Evolutionary conservation across 2,888 invertebrate genomes (phyloP), one percentile per base, ranked within the genome.

Genomic region (Caenorhabditis parvicauda): DNA sequence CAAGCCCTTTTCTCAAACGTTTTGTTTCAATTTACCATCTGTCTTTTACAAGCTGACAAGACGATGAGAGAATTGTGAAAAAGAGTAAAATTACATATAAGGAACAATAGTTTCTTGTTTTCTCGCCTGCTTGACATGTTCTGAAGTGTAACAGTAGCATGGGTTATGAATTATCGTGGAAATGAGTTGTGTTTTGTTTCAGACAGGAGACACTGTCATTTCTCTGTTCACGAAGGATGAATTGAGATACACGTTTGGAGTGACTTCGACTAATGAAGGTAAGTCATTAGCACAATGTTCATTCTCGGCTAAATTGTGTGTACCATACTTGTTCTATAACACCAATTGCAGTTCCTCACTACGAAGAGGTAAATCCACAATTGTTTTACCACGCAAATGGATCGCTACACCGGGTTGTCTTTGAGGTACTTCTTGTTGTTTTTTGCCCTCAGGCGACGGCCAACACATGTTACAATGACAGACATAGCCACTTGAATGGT

Each of bases 221-320:
- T 75, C 73, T 41, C 78, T 79, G 64, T 79, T 79, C 70, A 70
- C 74, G 12, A 69, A 76, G 24, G 76, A 79, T 37, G 79, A 79
- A 54, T 69, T 79, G 45, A 69, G 72, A 50, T 80, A 79, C 57
- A 79, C 79, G 42, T 79, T 79, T 53, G 79, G 79, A 32, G 79
- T 79, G 27, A 55, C 68, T 19, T 56, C 59, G 9, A 57, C 71
- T 41, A 51, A 44, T n/a, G 49, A 71, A 54, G 73, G 74, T 67
- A 52, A n/a, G 42, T 12, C 28, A 14, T n/a, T n/a, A n/a, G n/a
- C n/a, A n/a, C n/a, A n/a, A n/a, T n/a, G n/a, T n/a, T n/a, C n/a
- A n/a, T n/a, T n/a, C n/a, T n/a, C n/a, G n/a, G n/a, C n/a, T n/a
- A n/a, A n/a, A n/a, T 6, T 50, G 19, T 14, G 9, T 24, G 25